Evolutionary conservation across 2,797 vertebrate genomes (phyloP), one percentile per base, ranked within the genome.

Genomic region (Pristis pectinata): DNA sequence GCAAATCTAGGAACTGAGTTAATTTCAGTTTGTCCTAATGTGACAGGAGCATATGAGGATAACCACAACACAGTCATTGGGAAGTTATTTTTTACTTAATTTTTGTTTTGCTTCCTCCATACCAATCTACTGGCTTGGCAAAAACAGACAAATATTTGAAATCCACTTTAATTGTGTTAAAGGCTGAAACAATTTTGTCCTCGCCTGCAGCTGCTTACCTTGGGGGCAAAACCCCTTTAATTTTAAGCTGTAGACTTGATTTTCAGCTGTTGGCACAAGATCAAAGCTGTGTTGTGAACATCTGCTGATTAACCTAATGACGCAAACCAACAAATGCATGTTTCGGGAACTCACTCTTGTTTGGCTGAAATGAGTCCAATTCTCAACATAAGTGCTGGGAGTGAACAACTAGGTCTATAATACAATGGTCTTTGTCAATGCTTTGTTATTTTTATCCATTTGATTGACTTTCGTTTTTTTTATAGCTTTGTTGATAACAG

Each of bases 381-480:
- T 91, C n/a, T 37, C n/a, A 61, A 64, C 87, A 64, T 64, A 41
- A 34, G 7, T 64, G 59, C 61, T 64, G 87, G 34, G 13, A 91
- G 3, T n/a, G 15, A 59, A 64, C 22, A 91, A 64, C 19, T 64
- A 37, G n/a, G 53, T 49, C n/a, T 37, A 91, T 91, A 64, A 37
- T 41, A 37, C 59, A 64, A 89, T 59, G 56, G 83, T 59, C 53
- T 34, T 87, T 59, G 34, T 37, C 56, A 64, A 61, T 89, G 4
- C 37, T 89, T 89, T 89, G 34, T 89, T 7, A 61, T 59, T 89
- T 89, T 64, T n/a, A 61, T 89, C 56, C 85, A 89, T 61, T 89
- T 89, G 56, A 11, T n/a, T 34, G 53, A 34, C 53, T 56, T 87
- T 89, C 85, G 61, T 61, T n/a, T n/a, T 67, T 61, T 27, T 85